phyloP scores from a whole-genome alignment of 2,888 invertebrate species.

The Yponomeuta cagnagella region DNA sequence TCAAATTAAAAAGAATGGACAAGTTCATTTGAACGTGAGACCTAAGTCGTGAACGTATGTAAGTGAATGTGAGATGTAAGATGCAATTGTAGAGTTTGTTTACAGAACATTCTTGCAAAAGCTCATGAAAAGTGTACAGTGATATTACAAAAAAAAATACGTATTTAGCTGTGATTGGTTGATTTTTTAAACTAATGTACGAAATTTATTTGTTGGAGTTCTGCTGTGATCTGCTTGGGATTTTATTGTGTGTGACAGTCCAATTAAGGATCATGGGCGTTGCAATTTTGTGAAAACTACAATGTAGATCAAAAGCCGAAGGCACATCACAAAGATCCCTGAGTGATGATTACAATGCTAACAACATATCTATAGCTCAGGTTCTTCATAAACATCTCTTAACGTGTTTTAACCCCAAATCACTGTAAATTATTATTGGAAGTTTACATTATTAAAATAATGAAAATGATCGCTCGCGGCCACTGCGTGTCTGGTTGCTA shows the following conservation, averaged over 20 bases:
- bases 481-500: conserved; percentile 70
- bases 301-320: conserved; percentile 2
- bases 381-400: conserved; percentile 71
- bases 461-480: conserved; percentile 72
- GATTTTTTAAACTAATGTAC: too few relatives aligned
- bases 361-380: conserved; percentile 48
- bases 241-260: too few relatives aligned
- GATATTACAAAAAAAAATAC: too few relatives aligned
- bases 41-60: too few relatives aligned
- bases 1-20: not conserved
- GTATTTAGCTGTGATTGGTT: too few relatives aligned
- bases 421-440: conserved; percentile 75
- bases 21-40: not conserved
- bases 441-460: conserved; percentile 77
- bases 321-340: conserved; percentile 30
- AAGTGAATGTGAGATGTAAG: too few relatives aligned
- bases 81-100: too few relatives aligned
- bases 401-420: conserved; percentile 74
- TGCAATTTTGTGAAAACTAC: not conserved
- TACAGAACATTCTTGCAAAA: too few relatives aligned
- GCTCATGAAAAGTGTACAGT: too few relatives aligned
- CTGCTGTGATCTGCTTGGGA: too few relatives aligned
- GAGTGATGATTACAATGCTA: conserved; percentile 59
- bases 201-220: too few relatives aligned
- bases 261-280: not conserved